Evolutionary conservation across 1,140 invertebrate species (phyloP).

Genomic region (Sipha flava): DNA sequence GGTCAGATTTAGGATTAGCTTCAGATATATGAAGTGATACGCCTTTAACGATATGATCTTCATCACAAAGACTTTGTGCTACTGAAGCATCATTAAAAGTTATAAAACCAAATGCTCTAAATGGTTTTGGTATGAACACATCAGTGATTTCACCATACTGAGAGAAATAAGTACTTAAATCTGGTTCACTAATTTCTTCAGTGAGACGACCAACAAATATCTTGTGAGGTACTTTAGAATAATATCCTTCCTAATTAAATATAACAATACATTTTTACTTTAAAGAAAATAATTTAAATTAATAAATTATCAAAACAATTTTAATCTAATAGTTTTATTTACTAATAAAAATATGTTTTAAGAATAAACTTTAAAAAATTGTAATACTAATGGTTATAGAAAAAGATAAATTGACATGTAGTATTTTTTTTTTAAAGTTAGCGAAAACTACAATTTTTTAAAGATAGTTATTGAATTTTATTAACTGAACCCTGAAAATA

Average conservation of each 20-base stretch:
- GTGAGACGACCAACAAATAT: conserved; percentile 93
- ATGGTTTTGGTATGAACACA: conserved; percentile 92
- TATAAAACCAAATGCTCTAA: conserved; percentile 90
- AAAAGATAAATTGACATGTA: too few relatives aligned
- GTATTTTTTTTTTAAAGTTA: too few relatives aligned
- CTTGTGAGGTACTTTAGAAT: conserved; percentile 84
- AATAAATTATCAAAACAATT: background rate
- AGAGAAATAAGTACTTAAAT: conserved; percentile 87
- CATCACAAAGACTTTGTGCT: conserved; percentile 86
- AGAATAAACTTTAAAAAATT: too few relatives aligned
- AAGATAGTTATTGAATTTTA: too few relatives aligned
- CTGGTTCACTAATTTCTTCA: conserved; percentile 79
- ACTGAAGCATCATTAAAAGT: conserved; percentile 92
- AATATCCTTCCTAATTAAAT: conserved; percentile 59
- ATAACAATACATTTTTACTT: background rate
- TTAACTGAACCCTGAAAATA: too few relatives aligned
- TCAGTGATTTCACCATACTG: conserved; percentile 94
- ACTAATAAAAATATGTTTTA: too few relatives aligned
- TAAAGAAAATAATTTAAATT: too few relatives aligned
- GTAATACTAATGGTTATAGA: too few relatives aligned
- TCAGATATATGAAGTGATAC: conserved; percentile 93
- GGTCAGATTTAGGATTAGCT: conserved; percentile 82
- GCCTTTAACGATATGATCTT: conserved; percentile 93
- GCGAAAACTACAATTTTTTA: too few relatives aligned
- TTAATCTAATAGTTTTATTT: too few relatives aligned